phyloP scores from a whole-genome alignment of 2,113 vertebrate genomes.

The Leucosticte australis region DNA sequence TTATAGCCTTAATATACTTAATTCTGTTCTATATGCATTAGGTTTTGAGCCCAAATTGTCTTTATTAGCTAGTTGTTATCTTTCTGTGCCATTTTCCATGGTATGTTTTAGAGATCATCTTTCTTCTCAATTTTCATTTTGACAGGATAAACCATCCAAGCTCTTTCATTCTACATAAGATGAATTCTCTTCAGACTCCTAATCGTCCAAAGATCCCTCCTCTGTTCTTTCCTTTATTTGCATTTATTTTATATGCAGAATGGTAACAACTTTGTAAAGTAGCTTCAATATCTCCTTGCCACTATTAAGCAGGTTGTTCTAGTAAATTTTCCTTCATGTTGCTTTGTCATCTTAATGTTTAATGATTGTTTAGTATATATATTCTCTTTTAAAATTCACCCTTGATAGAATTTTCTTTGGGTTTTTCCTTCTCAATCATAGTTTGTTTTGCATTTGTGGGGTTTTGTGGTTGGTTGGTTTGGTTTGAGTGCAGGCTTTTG shows the following conservation, averaged over 20 bases:
- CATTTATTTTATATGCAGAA: not conserved
- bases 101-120: not conserved
- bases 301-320: not conserved
- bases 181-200: not conserved
- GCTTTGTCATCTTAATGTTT: not conserved
- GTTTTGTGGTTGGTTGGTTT: fast-evolving
- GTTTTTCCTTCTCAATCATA: not conserved
- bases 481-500: fast-evolving
- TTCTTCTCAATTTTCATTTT: not conserved
- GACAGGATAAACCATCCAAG: not conserved
- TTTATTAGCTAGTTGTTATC: not conserved
- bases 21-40: not conserved
- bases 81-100: not conserved
- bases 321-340: not conserved
- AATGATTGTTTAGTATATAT: not conserved
- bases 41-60: not conserved
- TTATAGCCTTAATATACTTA: not conserved
- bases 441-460: not conserved
- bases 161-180: not conserved
- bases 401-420: not conserved
- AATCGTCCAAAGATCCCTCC: not conserved
- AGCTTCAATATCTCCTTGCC: not conserved
- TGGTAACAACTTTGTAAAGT: not conserved
- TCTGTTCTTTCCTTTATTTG: not conserved
- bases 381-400: not conserved